These are phyloP conservation scores for Mastomys natalensis DNA, from an alignment of 2,113 vertebrate genomes.

Conservation along the genomic window DNA sequence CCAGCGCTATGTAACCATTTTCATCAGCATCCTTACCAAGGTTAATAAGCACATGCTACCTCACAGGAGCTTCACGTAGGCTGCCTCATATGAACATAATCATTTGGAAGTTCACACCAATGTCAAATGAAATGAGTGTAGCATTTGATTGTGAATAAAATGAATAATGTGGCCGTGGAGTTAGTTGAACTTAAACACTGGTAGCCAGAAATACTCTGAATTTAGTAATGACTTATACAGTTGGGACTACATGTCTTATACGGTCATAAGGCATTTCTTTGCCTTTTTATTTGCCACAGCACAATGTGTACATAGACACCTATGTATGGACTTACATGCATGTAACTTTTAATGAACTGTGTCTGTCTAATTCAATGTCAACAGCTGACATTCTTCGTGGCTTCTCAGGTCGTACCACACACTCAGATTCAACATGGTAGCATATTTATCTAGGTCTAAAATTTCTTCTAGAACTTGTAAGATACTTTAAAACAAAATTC, in stretches of 20 bases:
- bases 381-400: neutral
- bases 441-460: neutral
- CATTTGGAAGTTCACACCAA: neutral
- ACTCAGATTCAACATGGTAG: neutral
- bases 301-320: neutral
- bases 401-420: neutral
- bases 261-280: neutral
- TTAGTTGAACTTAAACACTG: neutral
- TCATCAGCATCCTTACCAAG: neutral
- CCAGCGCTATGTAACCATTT: neutral
- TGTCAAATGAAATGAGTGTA: neutral
- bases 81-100: neutral
- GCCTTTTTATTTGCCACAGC: neutral
- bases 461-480: neutral
- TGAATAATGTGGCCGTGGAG: neutral
- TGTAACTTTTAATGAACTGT: neutral
- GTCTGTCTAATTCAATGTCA: conserved; percentile 1
- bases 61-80: neutral
- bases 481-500: neutral
- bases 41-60: neutral
- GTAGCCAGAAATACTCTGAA: neutral
- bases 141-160: neutral
- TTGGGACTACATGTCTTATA: neutral
- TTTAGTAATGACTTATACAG: neutral
- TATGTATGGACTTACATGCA: accelerated